phyloP scores from a whole-genome alignment of 2,113 vertebrate genomes.

The Typhlomys cinereus region DNA sequence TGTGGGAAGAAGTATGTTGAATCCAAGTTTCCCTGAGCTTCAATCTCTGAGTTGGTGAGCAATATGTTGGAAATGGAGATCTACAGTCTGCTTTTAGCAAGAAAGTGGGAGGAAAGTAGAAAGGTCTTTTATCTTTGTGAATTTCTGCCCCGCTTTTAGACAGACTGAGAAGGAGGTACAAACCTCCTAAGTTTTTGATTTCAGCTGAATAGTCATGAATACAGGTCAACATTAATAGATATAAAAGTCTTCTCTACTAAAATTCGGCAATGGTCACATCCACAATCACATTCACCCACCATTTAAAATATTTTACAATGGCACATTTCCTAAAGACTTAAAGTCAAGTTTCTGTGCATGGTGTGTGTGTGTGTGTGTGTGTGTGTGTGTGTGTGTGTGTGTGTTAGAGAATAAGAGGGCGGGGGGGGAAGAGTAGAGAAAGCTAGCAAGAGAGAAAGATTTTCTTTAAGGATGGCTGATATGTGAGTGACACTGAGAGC shows the following conservation, averaged over 20 bases:
- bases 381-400: too few species aligned
- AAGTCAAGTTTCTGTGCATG: conserved; percentile 51
- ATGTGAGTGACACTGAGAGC: conserved; percentile 37
- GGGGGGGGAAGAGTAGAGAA: too few species aligned
- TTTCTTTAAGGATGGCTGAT: conserved; percentile 28
- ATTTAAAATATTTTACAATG: conserved; percentile 53
- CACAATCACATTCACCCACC: conserved; percentile 55
- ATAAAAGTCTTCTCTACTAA: conserved; percentile 48
- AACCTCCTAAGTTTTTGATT: background rate
- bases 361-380: too few species aligned
- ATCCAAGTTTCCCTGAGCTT: background rate
- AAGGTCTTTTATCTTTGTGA: conserved; percentile 2
- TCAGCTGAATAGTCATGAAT: conserved; percentile 22
- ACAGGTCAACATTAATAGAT: conserved; percentile 50
- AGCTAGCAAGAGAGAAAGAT: too few species aligned
- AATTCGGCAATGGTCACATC: conserved; percentile 53
- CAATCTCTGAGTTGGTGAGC: background rate
- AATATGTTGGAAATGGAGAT: background rate
- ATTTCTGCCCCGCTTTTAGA: background rate
- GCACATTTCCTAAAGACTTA: conserved; percentile 31
- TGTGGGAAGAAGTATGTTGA: background rate
- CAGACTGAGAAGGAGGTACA: background rate
- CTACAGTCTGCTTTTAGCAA: background rate
- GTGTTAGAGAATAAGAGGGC: too few species aligned
- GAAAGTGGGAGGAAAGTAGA: background rate